Percentiles rank a stretch among this genome's conserved stretches.
phyloP scores from a whole-genome alignment of 2,113 vertebrate species.

The Oplegnathus fasciatus region DNA sequence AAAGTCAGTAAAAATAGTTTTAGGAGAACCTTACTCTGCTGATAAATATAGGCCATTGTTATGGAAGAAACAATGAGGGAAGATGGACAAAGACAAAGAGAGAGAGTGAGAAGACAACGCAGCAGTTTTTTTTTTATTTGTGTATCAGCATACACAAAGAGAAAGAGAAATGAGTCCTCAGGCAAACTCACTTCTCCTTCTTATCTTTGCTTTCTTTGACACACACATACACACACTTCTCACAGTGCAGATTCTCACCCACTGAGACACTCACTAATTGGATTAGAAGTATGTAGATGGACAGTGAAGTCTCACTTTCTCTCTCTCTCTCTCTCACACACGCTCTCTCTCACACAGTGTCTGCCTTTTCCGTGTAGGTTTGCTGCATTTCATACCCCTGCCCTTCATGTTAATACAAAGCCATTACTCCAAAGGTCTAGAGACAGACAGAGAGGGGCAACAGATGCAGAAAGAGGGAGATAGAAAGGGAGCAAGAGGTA shows the following conservation, averaged over 20 bases:
- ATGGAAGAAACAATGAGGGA: not conserved
- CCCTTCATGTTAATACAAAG: constrained; percentile 28
- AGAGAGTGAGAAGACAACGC: not conserved
- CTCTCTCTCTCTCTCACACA: not conserved
- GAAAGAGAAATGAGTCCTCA: constrained; percentile 19
- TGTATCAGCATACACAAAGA: constrained; percentile 9
- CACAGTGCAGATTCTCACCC: constrained; percentile 19
- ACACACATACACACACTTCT: constrained; percentile 18
- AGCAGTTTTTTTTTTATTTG: not conserved
- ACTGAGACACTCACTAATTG: constrained; percentile 55
- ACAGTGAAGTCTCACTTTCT: constrained; percentile 23
- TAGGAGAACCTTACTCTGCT: not conserved
- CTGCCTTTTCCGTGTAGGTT: not conserved
- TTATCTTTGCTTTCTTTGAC: not conserved
- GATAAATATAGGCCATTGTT: not conserved
- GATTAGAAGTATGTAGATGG: constrained; percentile 56
- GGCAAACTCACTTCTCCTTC: not conserved
- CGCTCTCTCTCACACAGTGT: not conserved
- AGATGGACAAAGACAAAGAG: not conserved
- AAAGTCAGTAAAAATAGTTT: not conserved
- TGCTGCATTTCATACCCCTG: constrained; percentile 12
- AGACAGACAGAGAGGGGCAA: not conserved
- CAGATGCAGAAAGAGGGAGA: not conserved
- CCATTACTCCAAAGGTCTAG: not conserved
- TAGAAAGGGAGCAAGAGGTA: not conserved